Evolutionary conservation across 2,888 invertebrate genomes (phyloP), one percentile per base, ranked within the genome.

Genomic region (Pemphredon lugubris): DNA sequence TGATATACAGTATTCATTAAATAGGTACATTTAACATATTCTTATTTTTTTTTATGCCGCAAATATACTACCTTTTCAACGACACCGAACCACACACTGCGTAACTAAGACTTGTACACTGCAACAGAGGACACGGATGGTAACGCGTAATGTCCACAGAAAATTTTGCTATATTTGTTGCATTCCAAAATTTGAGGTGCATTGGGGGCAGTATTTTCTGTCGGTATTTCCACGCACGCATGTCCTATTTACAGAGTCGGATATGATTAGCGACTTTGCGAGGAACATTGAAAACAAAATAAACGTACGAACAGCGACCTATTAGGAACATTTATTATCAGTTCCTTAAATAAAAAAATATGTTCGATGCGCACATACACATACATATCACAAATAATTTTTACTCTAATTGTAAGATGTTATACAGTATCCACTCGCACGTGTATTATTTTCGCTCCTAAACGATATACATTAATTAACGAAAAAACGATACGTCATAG

Each of bases 1-100:
- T 64, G 77, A 80, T 76, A 79, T 74, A 79, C 79, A 69, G 40
- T 67, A 65, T 75, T 79, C 63, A 74, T 74, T 73, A 79, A 66
- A 75, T 83, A 81, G 70, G 60, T 83, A 77, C 80, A 82, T 75
- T 78, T 70, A 82, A 74, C 67, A 70, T 70, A 75, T 40, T 26
- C 32, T 44, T 68, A 39, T 45, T n/a, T 61, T 77, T 40, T 63
- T 65, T 65, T 60, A 73, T 40, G 63, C 70, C 61, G 67, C 67
- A 30, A 60, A 71, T 78, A 73, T 75, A 58, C 79, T 78, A 76
- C 47, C 42, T 61, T 61, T 47, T 60, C 34, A 40, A 45, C 58
- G 54, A 75, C 53, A 59, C 64, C 64, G 53, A 66, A 73, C 23
- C 72, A 67, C 69, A 53, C 59, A 16, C n/a, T n/a, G 58, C 37